Percentiles rank a stretch among this genome's conserved stretches.
Evolutionary conservation across 2,888 invertebrate genomes (phyloP).

Genomic region (Drosophila ezoana): DNA sequence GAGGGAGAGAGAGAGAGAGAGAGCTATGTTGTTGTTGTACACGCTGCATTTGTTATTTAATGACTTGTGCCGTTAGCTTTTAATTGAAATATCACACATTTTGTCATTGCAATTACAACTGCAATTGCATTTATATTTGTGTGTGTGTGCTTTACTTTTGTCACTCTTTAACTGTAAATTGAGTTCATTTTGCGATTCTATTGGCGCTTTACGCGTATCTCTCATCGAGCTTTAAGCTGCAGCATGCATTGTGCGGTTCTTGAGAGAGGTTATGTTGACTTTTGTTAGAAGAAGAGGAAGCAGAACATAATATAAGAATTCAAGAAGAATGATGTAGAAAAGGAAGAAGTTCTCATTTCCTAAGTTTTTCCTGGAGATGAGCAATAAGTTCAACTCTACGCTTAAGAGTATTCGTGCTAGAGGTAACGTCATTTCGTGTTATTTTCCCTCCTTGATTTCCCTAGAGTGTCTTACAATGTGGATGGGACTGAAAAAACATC

Average conservation of each 20-base stretch:
- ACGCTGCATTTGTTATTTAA: slow-evolving; percentile 65
- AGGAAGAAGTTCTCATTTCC: neutral
- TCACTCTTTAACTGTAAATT: slow-evolving; percentile 35
- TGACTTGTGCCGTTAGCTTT: slow-evolving; percentile 69
- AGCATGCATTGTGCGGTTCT: neutral
- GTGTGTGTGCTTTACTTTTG: neutral
- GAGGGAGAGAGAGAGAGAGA: too few relatives aligned
- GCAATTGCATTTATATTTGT: slow-evolving; percentile 18
- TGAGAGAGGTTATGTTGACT: neutral
- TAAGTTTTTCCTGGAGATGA: too few relatives aligned
- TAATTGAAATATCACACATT: slow-evolving; percentile 79
- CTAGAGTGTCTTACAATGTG: too few relatives aligned
- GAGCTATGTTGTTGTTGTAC: slow-evolving; percentile 24
- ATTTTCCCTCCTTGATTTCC: too few relatives aligned
- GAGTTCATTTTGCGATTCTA: slow-evolving; percentile 8
- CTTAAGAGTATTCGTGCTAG: too few relatives aligned
- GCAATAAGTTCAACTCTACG: too few relatives aligned
- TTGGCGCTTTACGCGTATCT: slow-evolving; percentile 1
- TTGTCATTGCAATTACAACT: slow-evolving; percentile 44
- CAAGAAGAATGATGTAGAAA: neutral
- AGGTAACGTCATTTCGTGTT: too few relatives aligned
- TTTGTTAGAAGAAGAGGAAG: neutral
- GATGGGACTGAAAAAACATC: neutral
- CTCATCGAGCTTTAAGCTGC: slow-evolving; percentile 12
- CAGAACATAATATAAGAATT: neutral